A percentile compares a stretch with the other conserved stretches of the same genome.
Evolutionary conservation across 2,797 vertebrate genomes (phyloP).

Genomic region (Mycteria americana): DNA sequence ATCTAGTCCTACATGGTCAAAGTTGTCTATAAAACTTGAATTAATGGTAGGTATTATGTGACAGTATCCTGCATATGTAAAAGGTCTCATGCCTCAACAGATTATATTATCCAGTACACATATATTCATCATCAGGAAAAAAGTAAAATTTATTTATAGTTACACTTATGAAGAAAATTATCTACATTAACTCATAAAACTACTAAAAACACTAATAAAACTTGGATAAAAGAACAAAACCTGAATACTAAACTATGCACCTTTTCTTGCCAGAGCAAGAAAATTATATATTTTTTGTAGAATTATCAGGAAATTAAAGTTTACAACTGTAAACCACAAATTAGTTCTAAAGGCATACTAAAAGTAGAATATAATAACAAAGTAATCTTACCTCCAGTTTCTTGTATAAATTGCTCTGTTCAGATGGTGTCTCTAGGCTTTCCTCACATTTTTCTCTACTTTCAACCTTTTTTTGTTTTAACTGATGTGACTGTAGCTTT

Average conservation of each 20-base stretch:
- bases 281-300: not conserved
- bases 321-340: not conserved
- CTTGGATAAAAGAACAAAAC: not conserved
- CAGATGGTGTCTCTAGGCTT: conserved; percentile 34
- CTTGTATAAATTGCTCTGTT: conserved; percentile 50
- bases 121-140: not conserved
- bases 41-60: not conserved
- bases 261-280: not conserved
- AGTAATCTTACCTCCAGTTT: conserved; percentile 74
- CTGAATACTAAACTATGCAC: not conserved
- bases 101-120: not conserved
- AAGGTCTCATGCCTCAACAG: not conserved
- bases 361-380: not conserved
- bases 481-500: conserved; percentile 71
- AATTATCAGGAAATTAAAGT: not conserved
- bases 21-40: not conserved
- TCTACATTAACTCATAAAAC: not conserved
- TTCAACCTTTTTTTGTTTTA: conserved; percentile 55
- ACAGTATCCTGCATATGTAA: not conserved
- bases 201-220: not conserved
- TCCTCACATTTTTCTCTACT: conserved; percentile 9
- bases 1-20: not conserved
- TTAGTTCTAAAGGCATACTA: not conserved
- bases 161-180: not conserved
- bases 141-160: not conserved